Evolutionary conservation across 2,888 invertebrate species (phyloP), one percentile per base, ranked within the genome.

Genomic region (Omphaloscelis lunosa): DNA sequence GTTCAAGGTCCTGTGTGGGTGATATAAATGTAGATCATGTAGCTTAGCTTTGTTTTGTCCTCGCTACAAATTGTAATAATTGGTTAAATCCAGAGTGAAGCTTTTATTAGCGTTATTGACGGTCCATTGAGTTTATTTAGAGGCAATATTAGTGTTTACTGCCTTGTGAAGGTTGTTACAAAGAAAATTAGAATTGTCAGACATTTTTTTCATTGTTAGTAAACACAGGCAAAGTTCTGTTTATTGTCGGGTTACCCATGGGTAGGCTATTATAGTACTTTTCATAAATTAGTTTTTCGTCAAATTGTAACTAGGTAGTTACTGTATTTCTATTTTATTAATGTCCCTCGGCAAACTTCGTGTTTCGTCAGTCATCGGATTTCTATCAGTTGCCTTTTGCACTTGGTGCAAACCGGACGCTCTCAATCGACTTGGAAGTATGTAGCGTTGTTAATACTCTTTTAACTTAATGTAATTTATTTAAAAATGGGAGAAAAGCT

Each of bases 51-150:
- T 23, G 12, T 39, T 2, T 48, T 39, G 20, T 39, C 34, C 20
- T 27, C 48, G 45, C 34, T n/a, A 48, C 17, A 51, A 73, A 41
- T 72, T 48, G 48, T 61, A 17, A 73, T 15, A 45, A n/a, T 45
- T 73, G 39, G 48, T 20, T 75, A 23, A 75, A 61, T 41, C 17
- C 51, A 15, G 59, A 75, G 48, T 61, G 41, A 75, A 29, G 41
- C 20, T n/a, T 51, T n/a, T 61, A 41, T 75, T 27, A 75, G 29
- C n/a, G 0, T 62, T 75, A n/a, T n/a, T 53, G 29, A 75, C 51
- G 51, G 41, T 1, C 61, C 61, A 62, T 53, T 75, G 41, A 53
- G 41, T 75, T 75, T 62, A 45, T 53, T n/a, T n/a, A 17, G 2
- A 75, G 15, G 41, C 6, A 29, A 75, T n/a, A 34, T 39, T 23